Evolutionary conservation across 2,888 invertebrate species (phyloP).

Genomic region (Leptinotarsa haldemani): DNA sequence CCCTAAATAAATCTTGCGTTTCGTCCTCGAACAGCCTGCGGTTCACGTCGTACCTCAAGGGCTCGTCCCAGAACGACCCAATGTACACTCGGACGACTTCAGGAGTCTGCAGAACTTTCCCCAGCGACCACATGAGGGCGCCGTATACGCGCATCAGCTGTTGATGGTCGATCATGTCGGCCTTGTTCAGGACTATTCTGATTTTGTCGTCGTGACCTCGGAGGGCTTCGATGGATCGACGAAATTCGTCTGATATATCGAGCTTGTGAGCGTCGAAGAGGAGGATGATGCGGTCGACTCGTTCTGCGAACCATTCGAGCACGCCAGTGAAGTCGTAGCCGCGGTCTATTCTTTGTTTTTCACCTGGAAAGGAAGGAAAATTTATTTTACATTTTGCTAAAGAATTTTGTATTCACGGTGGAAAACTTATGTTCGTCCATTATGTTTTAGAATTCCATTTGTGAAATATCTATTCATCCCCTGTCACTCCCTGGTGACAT

Average conservation of each 20-base stretch:
- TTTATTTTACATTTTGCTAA: not conserved
- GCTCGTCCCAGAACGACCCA: constrained; percentile 99
- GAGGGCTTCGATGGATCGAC: constrained; percentile 94
- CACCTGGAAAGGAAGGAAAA: constrained; percentile 77
- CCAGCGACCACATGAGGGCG: constrained; percentile 99
- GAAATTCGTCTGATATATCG: constrained; percentile 98
- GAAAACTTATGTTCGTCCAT: too few species aligned
- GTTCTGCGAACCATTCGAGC: constrained; percentile 98
- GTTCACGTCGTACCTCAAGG: constrained; percentile 92
- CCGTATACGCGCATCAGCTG: constrained; percentile 99
- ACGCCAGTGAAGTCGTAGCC: constrained; percentile 99
- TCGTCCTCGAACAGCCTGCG: too few species aligned
- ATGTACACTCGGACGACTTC: constrained; percentile 99
- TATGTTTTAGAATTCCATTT: too few species aligned
- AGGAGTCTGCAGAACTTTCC: constrained; percentile 97
- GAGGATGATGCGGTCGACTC: constrained; percentile 96
- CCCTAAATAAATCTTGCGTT: too few species aligned
- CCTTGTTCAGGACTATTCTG: constrained; percentile 97
- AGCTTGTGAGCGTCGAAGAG: constrained; percentile 99
- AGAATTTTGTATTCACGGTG: too few species aligned
- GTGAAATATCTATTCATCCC: too few species aligned
- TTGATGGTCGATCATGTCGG: constrained; percentile 99
- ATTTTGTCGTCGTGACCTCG: constrained; percentile 97
- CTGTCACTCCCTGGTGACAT: too few species aligned
- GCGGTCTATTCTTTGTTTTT: constrained; percentile 92